Conservation (phyloP, 2,888 invertebrate genomes). For the Tholera decimalis region DNA sequence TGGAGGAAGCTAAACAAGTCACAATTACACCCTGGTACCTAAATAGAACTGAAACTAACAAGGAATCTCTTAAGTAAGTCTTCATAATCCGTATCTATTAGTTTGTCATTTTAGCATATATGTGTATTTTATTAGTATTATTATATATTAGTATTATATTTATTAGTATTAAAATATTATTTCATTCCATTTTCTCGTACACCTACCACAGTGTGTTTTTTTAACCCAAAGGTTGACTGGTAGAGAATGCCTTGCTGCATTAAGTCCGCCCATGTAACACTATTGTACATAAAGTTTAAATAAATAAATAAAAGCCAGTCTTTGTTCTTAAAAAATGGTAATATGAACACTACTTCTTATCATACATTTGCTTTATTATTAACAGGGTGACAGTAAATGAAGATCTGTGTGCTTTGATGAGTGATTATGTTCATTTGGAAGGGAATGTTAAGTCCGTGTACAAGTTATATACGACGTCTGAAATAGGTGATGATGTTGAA, state of each 20-base stretch:
- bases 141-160: too few relatives aligned
- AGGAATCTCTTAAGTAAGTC: conserved; percentile 79
- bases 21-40: conserved; percentile 82
- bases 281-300: too few relatives aligned
- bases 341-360: neutral
- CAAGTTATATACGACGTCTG: conserved; percentile 75
- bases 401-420: conserved; percentile 77
- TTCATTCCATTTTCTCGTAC: too few relatives aligned
- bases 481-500: conserved; percentile 80
- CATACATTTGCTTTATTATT: conserved; percentile 23
- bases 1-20: conserved; percentile 79
- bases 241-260: too few relatives aligned
- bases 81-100: too few relatives aligned
- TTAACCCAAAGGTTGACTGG: too few relatives aligned
- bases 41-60: conserved; percentile 71
- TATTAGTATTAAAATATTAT: too few relatives aligned
- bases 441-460: conserved; percentile 78
- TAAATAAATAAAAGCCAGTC: neutral
- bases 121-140: too few relatives aligned
- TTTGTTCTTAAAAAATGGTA: conserved; percentile 8
- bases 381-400: conserved; percentile 84
- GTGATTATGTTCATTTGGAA: conserved; percentile 84
- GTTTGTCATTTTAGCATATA: too few relatives aligned
- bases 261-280: too few relatives aligned
- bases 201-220: too few relatives aligned